Conservation (phyloP, 2,888 invertebrate species). For the Linnaemya vulpina region DNA sequence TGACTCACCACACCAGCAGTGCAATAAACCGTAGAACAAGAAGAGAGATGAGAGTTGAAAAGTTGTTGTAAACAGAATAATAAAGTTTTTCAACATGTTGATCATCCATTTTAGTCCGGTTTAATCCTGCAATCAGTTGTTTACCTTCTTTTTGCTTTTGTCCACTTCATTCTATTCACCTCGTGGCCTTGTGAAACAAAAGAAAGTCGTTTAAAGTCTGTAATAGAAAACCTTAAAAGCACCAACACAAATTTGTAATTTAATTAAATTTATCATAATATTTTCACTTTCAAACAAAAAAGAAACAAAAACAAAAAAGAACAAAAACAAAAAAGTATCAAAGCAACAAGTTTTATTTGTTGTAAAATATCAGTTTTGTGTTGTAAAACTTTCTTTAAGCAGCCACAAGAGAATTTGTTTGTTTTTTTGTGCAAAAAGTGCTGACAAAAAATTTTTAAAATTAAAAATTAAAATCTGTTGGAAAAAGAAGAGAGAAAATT, state of each 20-base stretch:
- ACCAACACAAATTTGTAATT: constrained; percentile 46
- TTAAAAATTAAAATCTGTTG: background rate
- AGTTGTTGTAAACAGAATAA: background rate
- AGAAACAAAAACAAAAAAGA: background rate
- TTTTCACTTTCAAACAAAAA: constrained; percentile 8
- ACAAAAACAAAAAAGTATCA: background rate
- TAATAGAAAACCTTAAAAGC: constrained; percentile 15
- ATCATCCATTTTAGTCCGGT: constrained; percentile 1
- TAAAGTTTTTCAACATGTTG: constrained; percentile 31
- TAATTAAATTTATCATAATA: constrained; percentile 64
- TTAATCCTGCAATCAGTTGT: background rate
- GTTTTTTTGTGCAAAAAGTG: constrained; percentile 1
- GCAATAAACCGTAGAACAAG: too few species aligned
- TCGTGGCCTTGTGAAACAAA: background rate
- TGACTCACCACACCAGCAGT: too few species aligned
- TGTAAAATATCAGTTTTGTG: background rate
- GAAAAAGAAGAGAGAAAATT: background rate
- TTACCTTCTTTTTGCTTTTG: background rate
- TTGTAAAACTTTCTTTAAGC: constrained; percentile 13
- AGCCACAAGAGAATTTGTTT: constrained; percentile 1
- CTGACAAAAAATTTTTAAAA: background rate
- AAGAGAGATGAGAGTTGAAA: too few species aligned
- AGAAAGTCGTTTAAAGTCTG: background rate
- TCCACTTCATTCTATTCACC: background rate
- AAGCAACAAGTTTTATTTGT: constrained; percentile 41